Percentiles rank a stretch among this genome's conserved stretches.
Evolutionary conservation across 2,888 invertebrate genomes (phyloP).

Genomic region (Sialis fuliginosa): DNA sequence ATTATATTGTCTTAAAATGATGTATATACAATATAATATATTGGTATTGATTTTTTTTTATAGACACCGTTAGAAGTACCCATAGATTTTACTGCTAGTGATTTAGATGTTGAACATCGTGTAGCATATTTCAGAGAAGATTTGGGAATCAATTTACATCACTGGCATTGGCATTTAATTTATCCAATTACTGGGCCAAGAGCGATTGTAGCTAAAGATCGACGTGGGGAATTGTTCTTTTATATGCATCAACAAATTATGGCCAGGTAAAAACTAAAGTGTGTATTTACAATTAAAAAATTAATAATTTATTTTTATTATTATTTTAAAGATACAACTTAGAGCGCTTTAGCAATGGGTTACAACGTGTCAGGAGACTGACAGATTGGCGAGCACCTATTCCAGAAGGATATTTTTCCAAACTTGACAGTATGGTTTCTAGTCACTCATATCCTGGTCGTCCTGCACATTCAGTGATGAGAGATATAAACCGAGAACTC

Average conservation of each 20-base stretch:
- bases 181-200: conserved; percentile 54
- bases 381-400: conserved; percentile 52
- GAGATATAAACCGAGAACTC: conserved; percentile 45
- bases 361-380: conserved; percentile 42
- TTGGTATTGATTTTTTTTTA: no score
- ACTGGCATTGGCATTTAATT: conserved; percentile 86
- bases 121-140: conserved; percentile 75
- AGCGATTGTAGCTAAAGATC: conserved; percentile 51
- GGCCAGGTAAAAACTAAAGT: conserved; percentile 24
- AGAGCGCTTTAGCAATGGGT: conserved; percentile 55
- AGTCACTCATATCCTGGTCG: conserved; percentile 61
- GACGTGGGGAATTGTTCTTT: conserved; percentile 63
- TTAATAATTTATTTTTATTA: background rate
- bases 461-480: conserved; percentile 32
- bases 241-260: conserved; percentile 60
- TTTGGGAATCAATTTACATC: conserved; percentile 69
- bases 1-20: no score
- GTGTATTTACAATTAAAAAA: background rate
- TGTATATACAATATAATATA: no score
- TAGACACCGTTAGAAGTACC: conserved; percentile 53
- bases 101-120: conserved; percentile 58
- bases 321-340: conserved; percentile 42
- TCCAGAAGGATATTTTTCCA: conserved; percentile 66
- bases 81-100: conserved; percentile 54
- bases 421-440: conserved; percentile 60